phyloP scores from a whole-genome alignment of 2,113 vertebrate species.

The Calidris pygmaea region DNA sequence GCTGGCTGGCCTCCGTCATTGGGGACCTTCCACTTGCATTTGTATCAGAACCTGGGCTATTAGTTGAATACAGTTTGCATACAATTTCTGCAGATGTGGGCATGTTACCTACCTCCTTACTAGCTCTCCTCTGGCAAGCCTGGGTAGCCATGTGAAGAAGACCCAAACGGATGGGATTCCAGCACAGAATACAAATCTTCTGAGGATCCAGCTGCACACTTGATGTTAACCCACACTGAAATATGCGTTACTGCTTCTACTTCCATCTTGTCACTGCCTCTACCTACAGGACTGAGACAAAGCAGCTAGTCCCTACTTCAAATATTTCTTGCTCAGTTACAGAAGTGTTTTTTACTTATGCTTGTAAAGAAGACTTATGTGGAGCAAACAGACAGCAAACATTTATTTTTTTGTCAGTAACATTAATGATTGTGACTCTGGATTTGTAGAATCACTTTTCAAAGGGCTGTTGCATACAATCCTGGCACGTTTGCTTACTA shows the following conservation, averaged over 20 bases:
- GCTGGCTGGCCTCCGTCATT: not conserved
- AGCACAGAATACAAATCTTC: not conserved
- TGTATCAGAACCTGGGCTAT: not conserved
- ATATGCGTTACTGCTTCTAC: not conserved
- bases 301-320: not conserved
- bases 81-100: not conserved
- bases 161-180: not conserved
- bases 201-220: not conserved
- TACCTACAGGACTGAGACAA: not conserved
- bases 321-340: not conserved
- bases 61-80: not conserved
- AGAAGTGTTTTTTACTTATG: not conserved
- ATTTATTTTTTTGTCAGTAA: not conserved
- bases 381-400: not conserved
- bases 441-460: not conserved
- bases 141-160: not conserved
- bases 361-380: not conserved
- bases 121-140: not conserved
- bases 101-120: not conserved
- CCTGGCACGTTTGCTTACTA: not conserved
- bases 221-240: not conserved
- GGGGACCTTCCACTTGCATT: not conserved
- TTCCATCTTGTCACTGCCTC: not conserved
- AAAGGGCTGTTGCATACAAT: not conserved
- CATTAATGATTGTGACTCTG: not conserved